Evolutionary conservation across 1,140 invertebrate species (phyloP).

Genomic region (Pseudomyrmex dendroicus): DNA sequence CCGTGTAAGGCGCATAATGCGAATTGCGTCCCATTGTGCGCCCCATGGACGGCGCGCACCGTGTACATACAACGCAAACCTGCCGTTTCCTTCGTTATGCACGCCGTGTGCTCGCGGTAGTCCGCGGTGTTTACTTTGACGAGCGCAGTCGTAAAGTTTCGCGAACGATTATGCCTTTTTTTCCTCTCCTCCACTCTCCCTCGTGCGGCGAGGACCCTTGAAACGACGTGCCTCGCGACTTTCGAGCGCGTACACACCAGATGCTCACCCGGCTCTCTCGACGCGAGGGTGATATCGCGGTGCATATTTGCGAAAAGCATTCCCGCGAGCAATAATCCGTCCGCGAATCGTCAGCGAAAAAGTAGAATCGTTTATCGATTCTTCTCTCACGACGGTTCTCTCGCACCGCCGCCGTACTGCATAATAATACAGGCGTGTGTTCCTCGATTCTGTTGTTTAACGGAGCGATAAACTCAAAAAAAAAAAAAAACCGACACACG

Average conservation of each 20-base stretch:
- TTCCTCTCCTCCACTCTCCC: neutral
- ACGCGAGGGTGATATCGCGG: neutral
- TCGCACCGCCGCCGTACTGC: neutral
- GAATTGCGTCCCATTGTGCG: slow-evolving; percentile 61
- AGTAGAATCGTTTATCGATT: slow-evolving; percentile 6
- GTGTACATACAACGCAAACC: slow-evolving; percentile 41
- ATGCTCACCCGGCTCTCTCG: neutral
- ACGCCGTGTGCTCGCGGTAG: slow-evolving; percentile 39
- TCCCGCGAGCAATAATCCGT: neutral
- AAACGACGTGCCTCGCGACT: slow-evolving; percentile 24
- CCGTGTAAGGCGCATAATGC: slow-evolving; percentile 51
- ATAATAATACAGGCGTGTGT: too few species aligned
- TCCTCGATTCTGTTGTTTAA: neutral
- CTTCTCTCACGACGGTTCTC: slow-evolving; percentile 29
- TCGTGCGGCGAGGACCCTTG: neutral
- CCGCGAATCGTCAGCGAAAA: slow-evolving; percentile 5
- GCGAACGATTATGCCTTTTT: slow-evolving; percentile 65
- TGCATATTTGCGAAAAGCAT: neutral
- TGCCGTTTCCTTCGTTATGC: slow-evolving; percentile 67
- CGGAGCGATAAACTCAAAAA: neutral
- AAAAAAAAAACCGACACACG: too few species aligned
- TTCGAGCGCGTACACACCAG: neutral
- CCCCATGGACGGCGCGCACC: neutral
- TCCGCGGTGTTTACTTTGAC: slow-evolving; percentile 78
- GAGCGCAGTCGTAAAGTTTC: slow-evolving; percentile 75